phyloP scores from a whole-genome alignment of 2,113 vertebrate genomes.

The Speoplatyrhinus poulsoni region DNA sequence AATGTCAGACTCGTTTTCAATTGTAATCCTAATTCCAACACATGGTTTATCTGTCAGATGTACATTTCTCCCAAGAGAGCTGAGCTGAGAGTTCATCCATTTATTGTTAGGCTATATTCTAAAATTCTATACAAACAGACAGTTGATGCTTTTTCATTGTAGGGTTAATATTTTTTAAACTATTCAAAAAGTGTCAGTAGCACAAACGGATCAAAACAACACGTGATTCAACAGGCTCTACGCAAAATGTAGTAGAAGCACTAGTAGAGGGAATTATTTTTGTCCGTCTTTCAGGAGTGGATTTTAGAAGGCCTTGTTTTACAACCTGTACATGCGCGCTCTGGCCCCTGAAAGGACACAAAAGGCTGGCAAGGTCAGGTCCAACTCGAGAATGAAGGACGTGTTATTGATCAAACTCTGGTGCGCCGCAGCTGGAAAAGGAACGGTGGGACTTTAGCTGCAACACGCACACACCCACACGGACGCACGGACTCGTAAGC shows the following conservation, averaged over 20 bases:
- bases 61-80: no score
- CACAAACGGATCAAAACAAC: slow-evolving; percentile 73
- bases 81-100: no score
- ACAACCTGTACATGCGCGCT: slow-evolving; percentile 75
- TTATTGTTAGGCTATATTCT: background rate
- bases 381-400: slow-evolving; percentile 79
- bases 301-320: slow-evolving; percentile 67
- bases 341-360: slow-evolving; percentile 77
- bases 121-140: background rate
- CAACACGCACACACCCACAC: slow-evolving; percentile 35
- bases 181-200: slow-evolving; percentile 61
- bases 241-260: slow-evolving; percentile 60
- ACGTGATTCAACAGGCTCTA: slow-evolving; percentile 71
- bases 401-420: slow-evolving; percentile 80
- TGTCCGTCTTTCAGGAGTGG: slow-evolving; percentile 42
- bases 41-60: slow-evolving; percentile 6
- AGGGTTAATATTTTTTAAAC: slow-evolving; percentile 16
- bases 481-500: slow-evolving; percentile 53
- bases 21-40: slow-evolving; percentile 30
- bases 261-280: slow-evolving; percentile 41
- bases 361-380: slow-evolving; percentile 81
- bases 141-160: background rate
- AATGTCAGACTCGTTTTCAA: slow-evolving; percentile 43
- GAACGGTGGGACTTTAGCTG: slow-evolving; percentile 53
- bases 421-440: slow-evolving; percentile 70